phyloP scores from a whole-genome alignment of 2,888 invertebrate genomes.

The Thumatha senex region DNA sequence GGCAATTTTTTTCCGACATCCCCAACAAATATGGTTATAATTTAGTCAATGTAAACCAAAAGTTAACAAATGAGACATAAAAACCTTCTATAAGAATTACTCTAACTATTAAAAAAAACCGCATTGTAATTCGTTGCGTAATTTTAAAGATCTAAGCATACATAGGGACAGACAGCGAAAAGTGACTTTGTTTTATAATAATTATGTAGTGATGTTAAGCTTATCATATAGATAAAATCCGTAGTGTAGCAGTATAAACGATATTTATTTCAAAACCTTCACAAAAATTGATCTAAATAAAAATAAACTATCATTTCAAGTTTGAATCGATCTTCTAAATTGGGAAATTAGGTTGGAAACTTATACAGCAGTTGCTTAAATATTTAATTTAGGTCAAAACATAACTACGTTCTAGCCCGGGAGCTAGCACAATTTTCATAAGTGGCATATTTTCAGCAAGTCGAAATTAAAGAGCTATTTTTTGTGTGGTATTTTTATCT shows the following conservation, averaged over 20 bases:
- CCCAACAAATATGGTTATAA: no score
- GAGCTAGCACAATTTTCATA: conserved; percentile 3
- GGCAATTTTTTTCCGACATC: no score
- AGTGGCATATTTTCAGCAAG: conserved; percentile 13
- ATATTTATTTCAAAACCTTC: background rate
- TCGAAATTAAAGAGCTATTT: background rate
- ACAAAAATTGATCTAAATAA: background rate
- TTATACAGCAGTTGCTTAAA: conserved; percentile 21
- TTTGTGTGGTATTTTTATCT: background rate
- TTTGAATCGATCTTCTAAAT: conserved; percentile 18
- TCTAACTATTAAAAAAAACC: no score
- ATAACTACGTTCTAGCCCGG: conserved; percentile 4
- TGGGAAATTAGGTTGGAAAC: conserved; percentile 32
- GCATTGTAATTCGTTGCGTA: no score
- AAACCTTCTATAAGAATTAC: no score
- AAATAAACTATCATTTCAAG: background rate
- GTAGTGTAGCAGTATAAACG: background rate
- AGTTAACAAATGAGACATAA: no score
- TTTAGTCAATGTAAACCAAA: no score
- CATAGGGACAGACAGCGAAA: no score
- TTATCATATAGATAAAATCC: no score
- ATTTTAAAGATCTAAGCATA: no score
- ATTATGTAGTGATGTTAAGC: no score
- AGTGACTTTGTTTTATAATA: no score
- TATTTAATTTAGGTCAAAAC: conserved; percentile 23